phyloP scores from a whole-genome alignment of 2,113 vertebrate genomes.

The Eublepharis macularius region DNA sequence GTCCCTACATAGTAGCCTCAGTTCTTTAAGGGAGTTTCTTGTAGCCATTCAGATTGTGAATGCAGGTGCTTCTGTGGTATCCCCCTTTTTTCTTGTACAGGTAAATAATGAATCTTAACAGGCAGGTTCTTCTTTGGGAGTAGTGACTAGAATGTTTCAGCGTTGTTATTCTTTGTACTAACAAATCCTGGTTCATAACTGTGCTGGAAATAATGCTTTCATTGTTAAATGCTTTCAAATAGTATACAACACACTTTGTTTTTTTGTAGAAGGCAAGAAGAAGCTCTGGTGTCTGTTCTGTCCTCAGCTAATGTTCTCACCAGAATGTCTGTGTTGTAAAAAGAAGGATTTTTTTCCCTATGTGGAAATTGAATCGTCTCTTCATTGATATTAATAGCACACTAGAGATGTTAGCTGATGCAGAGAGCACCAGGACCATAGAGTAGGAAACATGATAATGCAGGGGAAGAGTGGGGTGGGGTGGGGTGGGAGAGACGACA shows the following conservation, averaged over 20 bases:
- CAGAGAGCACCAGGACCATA: slow-evolving; percentile 71
- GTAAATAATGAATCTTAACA: slow-evolving; percentile 42
- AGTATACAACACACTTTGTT: slow-evolving; percentile 36
- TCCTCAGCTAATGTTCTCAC: slow-evolving; percentile 69
- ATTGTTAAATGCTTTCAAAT: slow-evolving; percentile 76
- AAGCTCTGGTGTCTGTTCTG: slow-evolving; percentile 71
- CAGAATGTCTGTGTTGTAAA: slow-evolving; percentile 69
- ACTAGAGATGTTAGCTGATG: slow-evolving; percentile 81
- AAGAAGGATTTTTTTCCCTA: slow-evolving; percentile 75
- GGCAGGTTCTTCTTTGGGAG: slow-evolving; percentile 34
- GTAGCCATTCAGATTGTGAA: slow-evolving; percentile 42
- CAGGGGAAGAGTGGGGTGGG: slow-evolving; percentile 52
- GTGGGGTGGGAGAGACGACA: slow-evolving; percentile 64
- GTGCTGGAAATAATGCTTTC: slow-evolving; percentile 73
- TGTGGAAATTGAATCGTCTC: slow-evolving; percentile 85
- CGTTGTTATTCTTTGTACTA: slow-evolving; percentile 72
- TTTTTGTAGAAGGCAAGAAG: background rate
- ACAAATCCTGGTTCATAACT: slow-evolving; percentile 80
- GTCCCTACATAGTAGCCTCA: slow-evolving; percentile 40
- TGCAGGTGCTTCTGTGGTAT: slow-evolving; percentile 73
- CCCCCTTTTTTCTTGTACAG: slow-evolving; percentile 31
- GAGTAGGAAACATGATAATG: slow-evolving; percentile 81
- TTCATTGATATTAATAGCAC: slow-evolving; percentile 90
- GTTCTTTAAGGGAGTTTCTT: slow-evolving; percentile 28
- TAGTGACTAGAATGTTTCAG: slow-evolving; percentile 30